Evolutionary conservation across 2,888 invertebrate species (phyloP).

Genomic region (Zelleria hepariella): DNA sequence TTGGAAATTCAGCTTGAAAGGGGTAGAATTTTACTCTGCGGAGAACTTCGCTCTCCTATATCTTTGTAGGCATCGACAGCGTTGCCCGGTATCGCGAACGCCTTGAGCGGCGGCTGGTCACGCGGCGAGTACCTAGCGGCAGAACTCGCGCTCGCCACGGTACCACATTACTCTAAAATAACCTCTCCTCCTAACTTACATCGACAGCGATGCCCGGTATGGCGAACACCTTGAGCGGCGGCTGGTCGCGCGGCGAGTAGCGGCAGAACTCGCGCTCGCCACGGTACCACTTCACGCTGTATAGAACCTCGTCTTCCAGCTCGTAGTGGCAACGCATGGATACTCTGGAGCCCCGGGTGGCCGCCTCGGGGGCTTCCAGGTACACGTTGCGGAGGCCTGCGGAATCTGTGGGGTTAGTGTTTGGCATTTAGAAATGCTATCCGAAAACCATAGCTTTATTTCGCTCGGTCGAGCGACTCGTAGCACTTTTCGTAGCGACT

Average conservation of each 20-base stretch:
- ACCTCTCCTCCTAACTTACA: conserved; percentile 45
- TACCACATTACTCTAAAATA: background rate
- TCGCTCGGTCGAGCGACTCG: no score
- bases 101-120: conserved; percentile 75
- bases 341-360: conserved; percentile 74
- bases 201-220: conserved; percentile 74
- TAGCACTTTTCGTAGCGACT: no score
- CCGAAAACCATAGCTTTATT: no score
- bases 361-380: conserved; percentile 76
- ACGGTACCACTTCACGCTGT: conserved; percentile 80
- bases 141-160: no score
- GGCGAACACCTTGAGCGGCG: conserved; percentile 75
- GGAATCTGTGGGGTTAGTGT: no score
- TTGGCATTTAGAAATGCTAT: no score
- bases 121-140: conserved; percentile 75
- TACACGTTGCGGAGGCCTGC: conserved; percentile 72
- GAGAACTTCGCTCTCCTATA: no score
- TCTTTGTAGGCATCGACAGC: no score
- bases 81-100: conserved; percentile 75
- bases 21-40: no score
- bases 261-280: conserved; percentile 76
- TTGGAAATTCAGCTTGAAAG: no score
- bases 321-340: conserved; percentile 76
- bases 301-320: conserved; percentile 76
- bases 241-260: conserved; percentile 74